Evolutionary conservation across 2,888 invertebrate species (phyloP).

Genomic region (Meiosimyza decipiens): DNA sequence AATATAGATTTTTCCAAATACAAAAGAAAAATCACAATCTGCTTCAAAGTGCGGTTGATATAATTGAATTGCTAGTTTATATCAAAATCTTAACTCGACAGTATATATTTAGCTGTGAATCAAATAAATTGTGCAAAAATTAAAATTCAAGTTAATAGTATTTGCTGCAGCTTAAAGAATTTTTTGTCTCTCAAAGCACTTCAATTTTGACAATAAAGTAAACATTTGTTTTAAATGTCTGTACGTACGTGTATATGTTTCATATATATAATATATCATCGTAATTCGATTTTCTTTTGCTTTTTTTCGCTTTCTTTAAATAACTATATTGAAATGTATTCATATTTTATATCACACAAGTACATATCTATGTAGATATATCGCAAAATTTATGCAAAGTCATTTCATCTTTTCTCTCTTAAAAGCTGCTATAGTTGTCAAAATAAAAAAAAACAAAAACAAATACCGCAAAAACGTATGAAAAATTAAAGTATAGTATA

Average conservation of each 20-base stretch:
- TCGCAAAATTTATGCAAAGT: conserved; percentile 16
- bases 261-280: background rate
- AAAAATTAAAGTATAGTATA: background rate
- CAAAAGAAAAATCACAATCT: conserved; percentile 1
- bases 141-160: too few relatives aligned
- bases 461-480: background rate
- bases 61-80: background rate
- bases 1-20: conserved; percentile 29
- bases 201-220: too few relatives aligned
- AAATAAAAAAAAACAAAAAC: background rate
- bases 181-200: too few relatives aligned
- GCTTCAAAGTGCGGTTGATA: background rate
- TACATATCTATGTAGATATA: too few relatives aligned
- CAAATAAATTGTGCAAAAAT: too few relatives aligned
- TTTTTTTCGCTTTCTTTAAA: background rate
- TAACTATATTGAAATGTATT: background rate
- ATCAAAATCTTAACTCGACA: background rate
- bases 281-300: background rate
- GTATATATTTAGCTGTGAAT: background rate
- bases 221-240: too few relatives aligned
- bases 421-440: background rate
- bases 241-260: background rate
- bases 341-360: background rate
- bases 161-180: too few relatives aligned
- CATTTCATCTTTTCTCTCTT: conserved; percentile 14